Conservation (phyloP, 2,888 invertebrate species). For the Synanthedon myopaeformis region DNA sequence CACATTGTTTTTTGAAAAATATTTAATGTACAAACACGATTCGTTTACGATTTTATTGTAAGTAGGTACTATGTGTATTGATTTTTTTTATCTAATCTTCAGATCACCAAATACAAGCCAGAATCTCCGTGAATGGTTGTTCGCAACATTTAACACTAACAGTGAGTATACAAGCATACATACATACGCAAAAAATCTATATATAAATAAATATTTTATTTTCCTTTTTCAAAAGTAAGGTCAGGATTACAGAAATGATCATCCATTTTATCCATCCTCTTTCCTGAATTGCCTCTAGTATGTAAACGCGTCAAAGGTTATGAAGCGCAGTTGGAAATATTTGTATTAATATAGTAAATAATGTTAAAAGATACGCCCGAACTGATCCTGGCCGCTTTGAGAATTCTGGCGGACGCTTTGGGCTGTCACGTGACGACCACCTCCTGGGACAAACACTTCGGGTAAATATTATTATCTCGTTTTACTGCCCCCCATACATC, state of each 20-base stretch:
- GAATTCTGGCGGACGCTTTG: constrained; percentile 81
- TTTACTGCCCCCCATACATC: too few relatives aligned
- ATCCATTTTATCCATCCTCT: too few relatives aligned
- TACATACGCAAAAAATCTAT: not conserved
- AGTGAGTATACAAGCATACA: constrained; percentile 47
- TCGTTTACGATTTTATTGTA: too few relatives aligned
- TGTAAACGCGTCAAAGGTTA: too few relatives aligned
- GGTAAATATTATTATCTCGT: constrained; percentile 21
- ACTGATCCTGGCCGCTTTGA: constrained; percentile 76
- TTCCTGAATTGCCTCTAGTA: too few relatives aligned
- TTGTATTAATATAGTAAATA: not conserved
- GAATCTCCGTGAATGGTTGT: constrained; percentile 75
- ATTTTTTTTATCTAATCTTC: constrained; percentile 8
- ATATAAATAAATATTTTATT: not conserved
- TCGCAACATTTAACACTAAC: constrained; percentile 68
- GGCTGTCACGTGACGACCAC: constrained; percentile 84
- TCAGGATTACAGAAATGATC: too few relatives aligned
- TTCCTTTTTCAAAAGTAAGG: too few relatives aligned
- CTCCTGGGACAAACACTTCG: constrained; percentile 80
- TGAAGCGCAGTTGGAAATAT: too few relatives aligned
- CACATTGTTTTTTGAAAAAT: too few relatives aligned
- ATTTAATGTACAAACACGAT: too few relatives aligned
- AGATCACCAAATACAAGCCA: constrained; percentile 74
- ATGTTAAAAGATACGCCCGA: constrained; percentile 72
- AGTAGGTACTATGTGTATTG: too few relatives aligned